Evolutionary conservation across 1,140 invertebrate genomes (phyloP).

Genomic region (Drosophila bipectinata): DNA sequence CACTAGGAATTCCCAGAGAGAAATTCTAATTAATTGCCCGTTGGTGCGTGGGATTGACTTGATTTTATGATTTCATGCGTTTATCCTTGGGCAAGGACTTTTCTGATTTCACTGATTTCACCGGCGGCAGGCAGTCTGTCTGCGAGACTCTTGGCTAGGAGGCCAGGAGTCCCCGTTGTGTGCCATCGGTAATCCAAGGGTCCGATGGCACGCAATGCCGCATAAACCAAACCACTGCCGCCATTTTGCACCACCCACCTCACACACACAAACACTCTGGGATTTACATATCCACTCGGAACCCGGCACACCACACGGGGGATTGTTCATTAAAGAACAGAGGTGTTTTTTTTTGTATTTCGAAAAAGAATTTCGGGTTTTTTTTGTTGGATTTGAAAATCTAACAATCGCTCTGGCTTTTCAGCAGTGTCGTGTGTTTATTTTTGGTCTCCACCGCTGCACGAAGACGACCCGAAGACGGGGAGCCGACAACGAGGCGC

Average conservation of each 20-base stretch:
- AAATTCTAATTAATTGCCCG: constrained; percentile 29
- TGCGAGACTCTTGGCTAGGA: constrained; percentile 8
- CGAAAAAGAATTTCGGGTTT: constrained; percentile 35
- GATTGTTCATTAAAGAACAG: constrained; percentile 36
- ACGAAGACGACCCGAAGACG: constrained; percentile 60
- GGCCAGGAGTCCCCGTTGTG: constrained; percentile 24
- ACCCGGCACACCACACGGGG: constrained; percentile 25
- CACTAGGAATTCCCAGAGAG: constrained; percentile 1
- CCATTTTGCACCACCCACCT: constrained; percentile 40
- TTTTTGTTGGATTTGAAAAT: constrained; percentile 24
- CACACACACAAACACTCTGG: not conserved
- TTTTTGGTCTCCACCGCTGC: constrained; percentile 60
- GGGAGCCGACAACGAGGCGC: constrained; percentile 54
- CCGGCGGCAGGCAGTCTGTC: constrained; percentile 48
- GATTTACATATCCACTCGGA: constrained; percentile 4
- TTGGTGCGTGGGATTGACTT: constrained; percentile 15
- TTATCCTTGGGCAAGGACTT: constrained; percentile 47
- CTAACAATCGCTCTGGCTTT: constrained; percentile 35
- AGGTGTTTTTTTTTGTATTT: constrained; percentile 24
- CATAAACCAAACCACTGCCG: constrained; percentile 4
- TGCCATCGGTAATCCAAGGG: constrained; percentile 74
- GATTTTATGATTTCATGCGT: constrained; percentile 13
- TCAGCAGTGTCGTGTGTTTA: constrained; percentile 72
- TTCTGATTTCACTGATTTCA: constrained; percentile 33
- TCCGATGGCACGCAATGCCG: constrained; percentile 62